Evolutionary conservation across 2,797 vertebrate species (phyloP), one percentile per base, ranked within the genome.

Genomic region (Distichodus sexfasciatus): DNA sequence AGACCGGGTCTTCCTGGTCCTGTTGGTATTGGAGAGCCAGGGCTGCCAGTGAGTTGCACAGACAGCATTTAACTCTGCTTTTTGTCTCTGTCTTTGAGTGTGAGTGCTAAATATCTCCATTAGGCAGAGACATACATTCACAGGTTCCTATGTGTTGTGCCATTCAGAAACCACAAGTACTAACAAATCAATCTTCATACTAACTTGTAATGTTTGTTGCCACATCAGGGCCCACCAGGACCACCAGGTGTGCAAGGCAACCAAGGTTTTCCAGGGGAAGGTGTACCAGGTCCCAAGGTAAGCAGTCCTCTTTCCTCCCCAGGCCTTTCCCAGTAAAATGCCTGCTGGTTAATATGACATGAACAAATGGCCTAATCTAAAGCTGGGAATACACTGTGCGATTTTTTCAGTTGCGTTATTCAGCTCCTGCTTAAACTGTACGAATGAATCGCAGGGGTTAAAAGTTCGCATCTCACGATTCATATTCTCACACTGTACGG

Each of bases 241-340:
- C 82, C 87, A 11, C 64, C 80, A 19, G 94, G 94, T 66, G 55
- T 72, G 1, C 93, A 90, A 84, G 94, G 95, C 62, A 81, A 88
- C 64, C 88, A 72, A 69, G 94, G 94, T 11, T 70, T 77, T 28
- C 82, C 87, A 10, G 94, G 94, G 76, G 92, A 94, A 81, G 92
- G 93, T 71, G 79, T 93, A 50, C 90, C 87, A 75, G 94, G 94
- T 6, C 69, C 87, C 31, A 95, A 96, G 91, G 94, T 94, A 86
- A 11, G 50, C 3, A 15, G 24, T 48, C 5, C 1, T n/a, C 15
- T 11, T 24, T 17, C 26, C n/a, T 6, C 14, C 11, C 3, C 38
- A 40, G 6, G 2, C 38, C n/a, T n/a, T n/a, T n/a, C n/a, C n/a
- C n/a, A n/a, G n/a, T n/a, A n/a, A n/a, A n/a, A n/a, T n/a, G n/a